phyloP scores from a whole-genome alignment of 2,888 invertebrate species.

The Acholoe squamosa region DNA sequence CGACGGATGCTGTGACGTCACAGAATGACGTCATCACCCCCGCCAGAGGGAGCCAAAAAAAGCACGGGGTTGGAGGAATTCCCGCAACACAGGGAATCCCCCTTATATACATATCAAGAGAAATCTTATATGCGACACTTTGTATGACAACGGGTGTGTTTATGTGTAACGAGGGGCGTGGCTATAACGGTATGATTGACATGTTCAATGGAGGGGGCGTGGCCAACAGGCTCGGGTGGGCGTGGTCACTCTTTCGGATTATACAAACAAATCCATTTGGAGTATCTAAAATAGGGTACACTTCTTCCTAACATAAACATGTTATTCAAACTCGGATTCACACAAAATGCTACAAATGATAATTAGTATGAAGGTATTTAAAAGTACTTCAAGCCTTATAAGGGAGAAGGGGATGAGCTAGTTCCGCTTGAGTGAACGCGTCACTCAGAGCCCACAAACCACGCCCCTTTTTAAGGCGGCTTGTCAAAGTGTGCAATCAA shows the following conservation, averaged over 20 bases:
- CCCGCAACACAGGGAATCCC: conserved; percentile 60
- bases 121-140: conserved; percentile 44
- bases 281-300: conserved; percentile 28
- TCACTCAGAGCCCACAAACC: conserved; percentile 39
- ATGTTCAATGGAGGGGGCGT: conserved; percentile 55
- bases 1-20: conserved; percentile 56
- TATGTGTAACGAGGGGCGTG: conserved; percentile 60
- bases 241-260: conserved; percentile 22
- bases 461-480: conserved; percentile 54
- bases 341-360: conserved; percentile 5
- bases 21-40: conserved; percentile 52
- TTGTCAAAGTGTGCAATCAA: conserved; percentile 54
- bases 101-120: conserved; percentile 54
- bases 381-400: conserved; percentile 11
- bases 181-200: conserved; percentile 60
- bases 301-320: conserved; percentile 19
- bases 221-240: conserved; percentile 55
- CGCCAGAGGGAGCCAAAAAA: conserved; percentile 60
- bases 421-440: conserved; percentile 11
- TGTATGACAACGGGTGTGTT: conserved; percentile 57
- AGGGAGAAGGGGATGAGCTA: conserved; percentile 2
- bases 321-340: conserved; percentile 30
- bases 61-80: conserved; percentile 53
- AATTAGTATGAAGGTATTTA: neutral
- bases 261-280: conserved; percentile 36